Conservation (phyloP, 2,113 vertebrate species). For the Macaca mulatta region DNA sequence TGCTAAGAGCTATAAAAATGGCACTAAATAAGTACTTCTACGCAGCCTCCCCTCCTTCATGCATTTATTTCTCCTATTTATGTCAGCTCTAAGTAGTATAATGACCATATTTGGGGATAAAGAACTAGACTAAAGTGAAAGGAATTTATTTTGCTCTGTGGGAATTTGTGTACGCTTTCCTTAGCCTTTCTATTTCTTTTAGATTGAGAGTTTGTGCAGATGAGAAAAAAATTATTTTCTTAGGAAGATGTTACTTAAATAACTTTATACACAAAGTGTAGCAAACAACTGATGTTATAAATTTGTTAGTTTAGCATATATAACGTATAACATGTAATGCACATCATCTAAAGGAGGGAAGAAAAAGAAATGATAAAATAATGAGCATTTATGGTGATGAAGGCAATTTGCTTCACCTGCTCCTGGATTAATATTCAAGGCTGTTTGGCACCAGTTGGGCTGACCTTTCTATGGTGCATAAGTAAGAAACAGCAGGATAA, state of each 20-base stretch:
- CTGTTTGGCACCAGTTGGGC: background rate
- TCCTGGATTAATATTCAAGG: slow-evolving; percentile 25
- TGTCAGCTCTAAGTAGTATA: slow-evolving; percentile 6
- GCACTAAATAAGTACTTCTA: background rate
- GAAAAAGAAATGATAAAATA: slow-evolving; percentile 27
- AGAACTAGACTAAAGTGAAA: slow-evolving; percentile 49
- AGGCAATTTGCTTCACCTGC: background rate
- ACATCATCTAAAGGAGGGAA: background rate
- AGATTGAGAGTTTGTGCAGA: slow-evolving; percentile 41
- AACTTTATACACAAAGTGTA: background rate
- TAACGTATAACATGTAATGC: background rate
- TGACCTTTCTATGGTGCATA: background rate
- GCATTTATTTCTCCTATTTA: slow-evolving; percentile 37
- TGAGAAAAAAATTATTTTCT: slow-evolving; percentile 58
- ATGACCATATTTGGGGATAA: slow-evolving; percentile 52
- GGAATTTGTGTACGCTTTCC: slow-evolving; percentile 25
- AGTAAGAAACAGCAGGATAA: slow-evolving; percentile 7
- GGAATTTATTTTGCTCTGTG: slow-evolving; percentile 54
- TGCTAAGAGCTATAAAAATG: slow-evolving; percentile 48
- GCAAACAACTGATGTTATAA: background rate
- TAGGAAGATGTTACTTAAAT: slow-evolving; percentile 29
- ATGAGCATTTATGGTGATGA: background rate
- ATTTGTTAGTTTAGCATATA: background rate
- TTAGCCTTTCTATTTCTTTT: slow-evolving; percentile 50
- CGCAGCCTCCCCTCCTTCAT: background rate